Conservation (phyloP, 2,888 invertebrate species). For the Aleiodes leptofemur region DNA sequence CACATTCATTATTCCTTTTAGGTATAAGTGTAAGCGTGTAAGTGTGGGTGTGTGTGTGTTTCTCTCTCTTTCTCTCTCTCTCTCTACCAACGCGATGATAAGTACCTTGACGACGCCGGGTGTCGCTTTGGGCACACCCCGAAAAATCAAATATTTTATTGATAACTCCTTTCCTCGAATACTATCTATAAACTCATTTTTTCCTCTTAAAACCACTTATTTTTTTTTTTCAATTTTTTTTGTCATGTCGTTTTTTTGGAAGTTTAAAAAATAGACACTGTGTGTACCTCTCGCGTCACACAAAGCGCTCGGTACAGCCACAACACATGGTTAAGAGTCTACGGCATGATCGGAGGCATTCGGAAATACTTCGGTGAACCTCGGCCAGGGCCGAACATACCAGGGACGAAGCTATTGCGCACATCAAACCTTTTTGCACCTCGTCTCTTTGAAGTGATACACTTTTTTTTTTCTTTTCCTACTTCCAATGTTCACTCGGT, state of each 20-base stretch:
- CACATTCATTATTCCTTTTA: neutral
- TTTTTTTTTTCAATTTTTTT: neutral
- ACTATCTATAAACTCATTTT: neutral
- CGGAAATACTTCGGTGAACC: slow-evolving; percentile 36
- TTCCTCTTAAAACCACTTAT: neutral
- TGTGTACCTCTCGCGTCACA: slow-evolving; percentile 55
- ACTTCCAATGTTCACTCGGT: neutral
- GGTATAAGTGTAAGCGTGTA: too few relatives aligned
- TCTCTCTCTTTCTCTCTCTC: neutral
- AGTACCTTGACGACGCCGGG: slow-evolving; percentile 50
- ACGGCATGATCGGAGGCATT: slow-evolving; percentile 33
- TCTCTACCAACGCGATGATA: slow-evolving; percentile 41
- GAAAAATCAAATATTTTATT: slow-evolving; percentile 43
- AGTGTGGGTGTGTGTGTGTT: too few relatives aligned
- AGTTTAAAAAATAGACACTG: slow-evolving; percentile 51
- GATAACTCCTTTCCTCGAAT: neutral
- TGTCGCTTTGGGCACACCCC: slow-evolving; percentile 55
- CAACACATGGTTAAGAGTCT: slow-evolving; percentile 55
- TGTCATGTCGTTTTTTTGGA: neutral
- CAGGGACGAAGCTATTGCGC: slow-evolving; percentile 49
- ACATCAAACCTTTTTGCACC: slow-evolving; percentile 8
- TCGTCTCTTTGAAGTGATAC: neutral
- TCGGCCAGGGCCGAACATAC: slow-evolving; percentile 41
- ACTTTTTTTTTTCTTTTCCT: neutral
- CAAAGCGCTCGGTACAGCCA: slow-evolving; percentile 57